Conservation (phyloP, 2,113 vertebrate genomes). For the Charina bottae region DNA sequence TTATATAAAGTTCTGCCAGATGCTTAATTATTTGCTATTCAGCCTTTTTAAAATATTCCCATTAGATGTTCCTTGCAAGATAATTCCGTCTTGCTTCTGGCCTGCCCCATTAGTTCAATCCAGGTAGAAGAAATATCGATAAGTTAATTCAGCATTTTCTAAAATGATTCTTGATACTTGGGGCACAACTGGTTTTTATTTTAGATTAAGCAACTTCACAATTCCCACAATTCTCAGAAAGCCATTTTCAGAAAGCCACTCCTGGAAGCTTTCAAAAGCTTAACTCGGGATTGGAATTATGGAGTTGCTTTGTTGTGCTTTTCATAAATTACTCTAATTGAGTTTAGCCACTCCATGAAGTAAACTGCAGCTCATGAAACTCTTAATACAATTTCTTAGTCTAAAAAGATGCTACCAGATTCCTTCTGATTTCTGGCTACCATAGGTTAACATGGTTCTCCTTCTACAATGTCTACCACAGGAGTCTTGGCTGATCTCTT, state of each 20-base stretch:
- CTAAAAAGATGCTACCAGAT: neutral
- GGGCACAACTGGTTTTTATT: neutral
- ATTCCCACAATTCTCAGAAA: neutral
- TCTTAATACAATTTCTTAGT: neutral
- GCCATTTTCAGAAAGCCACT: neutral
- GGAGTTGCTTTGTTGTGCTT: neutral
- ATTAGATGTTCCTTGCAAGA: conserved; percentile 21
- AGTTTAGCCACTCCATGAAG: too few species aligned
- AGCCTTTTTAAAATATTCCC: conserved; percentile 8
- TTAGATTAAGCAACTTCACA: neutral
- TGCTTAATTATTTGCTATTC: conserved; percentile 25
- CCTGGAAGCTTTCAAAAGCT: neutral
- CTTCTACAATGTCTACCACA: neutral
- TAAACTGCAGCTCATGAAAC: neutral
- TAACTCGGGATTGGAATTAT: neutral
- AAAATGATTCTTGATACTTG: too few species aligned
- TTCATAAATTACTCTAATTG: neutral
- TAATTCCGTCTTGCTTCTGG: neutral
- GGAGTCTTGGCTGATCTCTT: neutral
- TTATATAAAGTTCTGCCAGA: conserved; percentile 43
- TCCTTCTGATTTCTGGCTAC: neutral
- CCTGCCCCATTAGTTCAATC: neutral
- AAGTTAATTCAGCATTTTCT: neutral
- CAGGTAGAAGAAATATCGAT: neutral
- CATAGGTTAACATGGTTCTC: neutral